Conservation (phyloP, 2,888 invertebrate genomes). For the Drosophila kambysellisi region DNA sequence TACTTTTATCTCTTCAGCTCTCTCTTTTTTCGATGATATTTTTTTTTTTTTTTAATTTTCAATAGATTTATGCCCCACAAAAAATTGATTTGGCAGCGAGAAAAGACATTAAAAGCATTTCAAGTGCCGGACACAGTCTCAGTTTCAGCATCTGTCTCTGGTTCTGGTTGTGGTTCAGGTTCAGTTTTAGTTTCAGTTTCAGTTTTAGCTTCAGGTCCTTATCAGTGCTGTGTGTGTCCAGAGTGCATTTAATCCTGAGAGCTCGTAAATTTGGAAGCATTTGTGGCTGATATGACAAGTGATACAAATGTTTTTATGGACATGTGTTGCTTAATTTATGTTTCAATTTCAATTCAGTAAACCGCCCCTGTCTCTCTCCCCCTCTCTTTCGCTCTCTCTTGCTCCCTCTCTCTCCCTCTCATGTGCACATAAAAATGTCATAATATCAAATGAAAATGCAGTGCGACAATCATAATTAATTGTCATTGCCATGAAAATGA, state of each 20-base stretch:
- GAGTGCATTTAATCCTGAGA: conserved; percentile 32
- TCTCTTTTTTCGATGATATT: not conserved
- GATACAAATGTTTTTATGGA: conserved; percentile 66
- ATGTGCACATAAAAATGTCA: conserved; percentile 73
- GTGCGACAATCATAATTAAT: conserved; percentile 70
- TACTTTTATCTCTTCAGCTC: conserved; percentile 52
- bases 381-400: not conserved
- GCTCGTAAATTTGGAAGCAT: conserved; percentile 59
- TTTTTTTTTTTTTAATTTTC: conserved; percentile 6
- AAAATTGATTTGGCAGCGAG: conserved; percentile 65
- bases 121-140: conserved; percentile 34
- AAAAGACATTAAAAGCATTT: conserved; percentile 50
- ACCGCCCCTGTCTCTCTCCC: not conserved
- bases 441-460: conserved; percentile 72
- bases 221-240: conserved; percentile 41
- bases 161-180: conserved; percentile 1
- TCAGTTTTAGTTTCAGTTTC: not conserved
- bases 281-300: conserved; percentile 71
- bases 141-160: conserved; percentile 9
- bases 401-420: not conserved
- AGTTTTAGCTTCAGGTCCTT: conserved; percentile 46
- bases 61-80: conserved; percentile 60
- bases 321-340: conserved; percentile 77
- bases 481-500: conserved; percentile 26
- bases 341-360: conserved; percentile 63